Evolutionary conservation across 2,797 vertebrate species (phyloP).

Genomic region (Aplochiton taeniatus): DNA sequence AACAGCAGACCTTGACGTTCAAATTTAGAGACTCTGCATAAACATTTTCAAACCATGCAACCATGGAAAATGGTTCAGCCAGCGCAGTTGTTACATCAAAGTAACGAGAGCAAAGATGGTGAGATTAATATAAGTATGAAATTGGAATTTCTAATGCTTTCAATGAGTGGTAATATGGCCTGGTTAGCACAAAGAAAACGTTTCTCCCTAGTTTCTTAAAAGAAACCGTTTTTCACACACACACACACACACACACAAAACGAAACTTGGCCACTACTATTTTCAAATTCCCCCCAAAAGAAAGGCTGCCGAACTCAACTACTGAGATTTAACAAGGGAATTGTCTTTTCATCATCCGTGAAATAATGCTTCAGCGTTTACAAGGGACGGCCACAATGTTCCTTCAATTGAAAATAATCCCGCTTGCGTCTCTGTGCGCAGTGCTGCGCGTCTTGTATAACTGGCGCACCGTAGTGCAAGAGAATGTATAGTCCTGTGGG

Average conservation of each 20-base stretch:
- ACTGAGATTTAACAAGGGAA: background rate
- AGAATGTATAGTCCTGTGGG: slow-evolving; percentile 10
- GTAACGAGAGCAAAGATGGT: slow-evolving; percentile 19
- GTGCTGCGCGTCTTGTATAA: too few species aligned
- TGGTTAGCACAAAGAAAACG: background rate
- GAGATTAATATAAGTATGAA: slow-evolving; percentile 26
- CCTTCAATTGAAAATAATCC: too few species aligned
- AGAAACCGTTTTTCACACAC: background rate
- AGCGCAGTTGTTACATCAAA: slow-evolving; percentile 35
- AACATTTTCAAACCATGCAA: slow-evolving; percentile 39
- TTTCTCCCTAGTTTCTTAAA: background rate
- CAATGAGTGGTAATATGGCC: slow-evolving; percentile 21
- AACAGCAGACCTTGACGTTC: slow-evolving; percentile 12
- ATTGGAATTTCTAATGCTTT: slow-evolving; percentile 34
- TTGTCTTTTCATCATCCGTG: background rate
- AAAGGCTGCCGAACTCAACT: too few species aligned
- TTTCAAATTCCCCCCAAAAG: too few species aligned
- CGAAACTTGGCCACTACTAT: too few species aligned
- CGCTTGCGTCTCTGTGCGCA: too few species aligned
- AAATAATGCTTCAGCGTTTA: slow-evolving; percentile 13
- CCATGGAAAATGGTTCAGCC: slow-evolving; percentile 23
- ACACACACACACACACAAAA: background rate
- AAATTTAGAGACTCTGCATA: slow-evolving; percentile 28
- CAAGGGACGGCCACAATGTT: too few species aligned
- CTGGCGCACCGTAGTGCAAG: background rate